Conservation (phyloP, 2,113 vertebrate genomes). For the Hystrix brachyura region DNA sequence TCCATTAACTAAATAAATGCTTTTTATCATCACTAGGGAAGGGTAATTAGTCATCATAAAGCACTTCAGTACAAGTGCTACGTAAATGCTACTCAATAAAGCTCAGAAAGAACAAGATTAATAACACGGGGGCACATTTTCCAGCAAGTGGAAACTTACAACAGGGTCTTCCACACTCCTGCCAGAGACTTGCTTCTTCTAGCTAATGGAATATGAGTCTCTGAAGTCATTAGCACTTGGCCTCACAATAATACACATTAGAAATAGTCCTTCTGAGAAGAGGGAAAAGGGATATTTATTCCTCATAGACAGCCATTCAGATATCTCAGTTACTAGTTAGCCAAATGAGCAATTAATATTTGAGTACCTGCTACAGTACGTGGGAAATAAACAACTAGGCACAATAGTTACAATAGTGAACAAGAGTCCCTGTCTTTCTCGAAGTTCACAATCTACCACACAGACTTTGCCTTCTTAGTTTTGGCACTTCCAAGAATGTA, state of each 20-base stretch:
- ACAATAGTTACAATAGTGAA: neutral
- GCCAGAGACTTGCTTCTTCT: slow-evolving; percentile 32
- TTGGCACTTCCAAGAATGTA: slow-evolving; percentile 11
- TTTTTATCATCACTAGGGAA: slow-evolving; percentile 58
- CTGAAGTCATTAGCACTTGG: slow-evolving; percentile 70
- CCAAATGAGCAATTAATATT: slow-evolving; percentile 63
- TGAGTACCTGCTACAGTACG: neutral
- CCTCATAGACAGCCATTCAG: neutral
- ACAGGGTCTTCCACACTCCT: slow-evolving; percentile 67
- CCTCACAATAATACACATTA: slow-evolving; percentile 58
- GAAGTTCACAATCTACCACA: neutral
- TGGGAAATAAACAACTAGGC: neutral
- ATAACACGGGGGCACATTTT: slow-evolving; percentile 1
- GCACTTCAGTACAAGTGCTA: slow-evolving; percentile 59
- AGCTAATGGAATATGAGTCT: slow-evolving; percentile 63
- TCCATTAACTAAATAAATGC: slow-evolving; percentile 76
- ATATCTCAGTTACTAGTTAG: slow-evolving; percentile 50
- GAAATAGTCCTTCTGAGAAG: slow-evolving; percentile 53
- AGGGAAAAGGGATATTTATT: slow-evolving; percentile 51
- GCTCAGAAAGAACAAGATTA: slow-evolving; percentile 61
- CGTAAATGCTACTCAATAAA: slow-evolving; percentile 66
- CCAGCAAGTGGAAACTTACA: slow-evolving; percentile 72
- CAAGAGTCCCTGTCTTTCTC: neutral
- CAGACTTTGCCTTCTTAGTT: neutral
- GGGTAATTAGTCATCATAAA: slow-evolving; percentile 74